phyloP scores from a whole-genome alignment of 1,140 invertebrate species.

The Periplaneta americana region DNA sequence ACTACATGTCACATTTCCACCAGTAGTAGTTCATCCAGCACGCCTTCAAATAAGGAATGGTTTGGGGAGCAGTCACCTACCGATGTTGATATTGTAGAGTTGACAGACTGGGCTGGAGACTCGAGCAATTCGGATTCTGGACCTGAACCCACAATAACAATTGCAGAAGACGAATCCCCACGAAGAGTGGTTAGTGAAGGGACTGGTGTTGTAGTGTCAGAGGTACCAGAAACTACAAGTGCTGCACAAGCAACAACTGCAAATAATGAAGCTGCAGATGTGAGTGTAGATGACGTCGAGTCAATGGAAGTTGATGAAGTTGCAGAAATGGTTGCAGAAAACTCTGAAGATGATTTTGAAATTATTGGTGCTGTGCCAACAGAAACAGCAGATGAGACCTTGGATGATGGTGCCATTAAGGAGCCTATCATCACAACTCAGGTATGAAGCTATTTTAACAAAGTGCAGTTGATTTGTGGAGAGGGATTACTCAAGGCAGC shows the following conservation, averaged over 20 bases:
- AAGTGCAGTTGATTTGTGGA: too few species aligned
- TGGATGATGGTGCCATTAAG: background rate
- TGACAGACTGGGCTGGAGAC: slow-evolving; percentile 2
- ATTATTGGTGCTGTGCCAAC: too few species aligned
- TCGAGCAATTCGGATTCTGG: background rate
- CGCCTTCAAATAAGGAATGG: background rate
- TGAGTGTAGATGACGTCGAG: background rate
- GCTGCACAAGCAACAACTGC: background rate
- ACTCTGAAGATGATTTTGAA: background rate
- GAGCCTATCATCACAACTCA: background rate
- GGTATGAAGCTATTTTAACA: too few species aligned
- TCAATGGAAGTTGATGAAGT: background rate
- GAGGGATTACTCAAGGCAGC: too few species aligned
- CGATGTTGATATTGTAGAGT: slow-evolving; percentile 9
- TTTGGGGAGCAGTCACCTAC: background rate
- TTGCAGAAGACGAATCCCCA: background rate
- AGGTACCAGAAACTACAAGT: background rate
- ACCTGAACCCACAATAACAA: background rate
- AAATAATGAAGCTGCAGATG: background rate
- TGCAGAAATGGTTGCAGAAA: background rate
- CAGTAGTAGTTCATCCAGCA: background rate
- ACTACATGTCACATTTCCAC: background rate
- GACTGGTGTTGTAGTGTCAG: background rate
- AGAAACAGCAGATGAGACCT: background rate
- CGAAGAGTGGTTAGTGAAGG: background rate